Base-by-base conservation (phyloP, 2,888 invertebrate genomes). In the Sinopyrophorus schimmeli region DNA sequence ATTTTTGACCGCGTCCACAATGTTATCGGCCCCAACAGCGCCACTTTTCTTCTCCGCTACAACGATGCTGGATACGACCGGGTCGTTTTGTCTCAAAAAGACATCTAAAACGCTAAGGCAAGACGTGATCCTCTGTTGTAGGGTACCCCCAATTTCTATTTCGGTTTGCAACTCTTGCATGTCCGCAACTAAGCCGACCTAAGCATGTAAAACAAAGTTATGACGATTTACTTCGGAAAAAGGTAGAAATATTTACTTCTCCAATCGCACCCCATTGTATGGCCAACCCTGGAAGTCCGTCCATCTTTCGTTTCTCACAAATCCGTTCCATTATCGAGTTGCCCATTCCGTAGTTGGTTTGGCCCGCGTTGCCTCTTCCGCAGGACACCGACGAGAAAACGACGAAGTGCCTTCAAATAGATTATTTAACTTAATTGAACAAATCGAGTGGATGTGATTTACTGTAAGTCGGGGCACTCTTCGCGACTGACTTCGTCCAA, bases 201-300 rank as follows among this genome's bases (percentile, higher is more conserved):
- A 34, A 30, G n/a, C n/a, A n/a, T n/a, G n/a, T n/a, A n/a, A 57
- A 53, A 11, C 16, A 5, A 50, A 20, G 37, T 18, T 17, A 14
- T n/a, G n/a, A n/a, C n/a, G n/a, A n/a, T n/a, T n/a, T n/a, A n/a
- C n/a, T n/a, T n/a, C n/a, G n/a, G n/a, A n/a, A n/a, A n/a, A n/a
- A n/a, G n/a, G n/a, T n/a, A n/a, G 3, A 24, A 10, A 6, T 20
- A 63, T 86, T 85, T 41, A 88, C 89, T 72, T 95, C 93, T 39
- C 92, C 95, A 38, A 95, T 81, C 21, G 92, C 93, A 21, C 95
- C 94, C 93, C 94, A 95, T 69, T 95, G 91, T 5, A 95, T 83
- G 1, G 93, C 93, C 49, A 91, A 72, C 0, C 80, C 93, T 1
- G 91, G 89, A 0, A 85, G 76, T 0, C 89, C 88, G 4, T 83